Percentiles rank a stretch among this genome's conserved stretches.
Evolutionary conservation across 2,888 invertebrate species (phyloP).

Genomic region (Ophonus ardosiacus): DNA sequence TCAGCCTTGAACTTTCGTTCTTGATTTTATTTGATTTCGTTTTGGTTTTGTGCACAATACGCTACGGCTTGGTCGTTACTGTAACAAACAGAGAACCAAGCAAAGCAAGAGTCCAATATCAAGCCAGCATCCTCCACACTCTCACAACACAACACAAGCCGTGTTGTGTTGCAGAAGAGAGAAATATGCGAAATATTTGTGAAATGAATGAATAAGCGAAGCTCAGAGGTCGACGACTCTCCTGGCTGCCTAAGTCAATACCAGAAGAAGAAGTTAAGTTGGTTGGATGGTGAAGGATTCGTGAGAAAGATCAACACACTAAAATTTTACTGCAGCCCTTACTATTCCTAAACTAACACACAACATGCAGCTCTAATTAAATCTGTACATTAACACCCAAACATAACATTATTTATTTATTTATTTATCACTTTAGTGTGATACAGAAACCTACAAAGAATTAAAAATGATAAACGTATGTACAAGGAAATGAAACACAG

Average conservation of each 20-base stretch:
- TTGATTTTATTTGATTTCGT: conserved; percentile 57
- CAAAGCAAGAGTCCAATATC: background rate
- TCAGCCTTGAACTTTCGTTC: conserved; percentile 59
- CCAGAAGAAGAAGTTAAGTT: background rate
- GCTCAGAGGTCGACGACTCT: background rate
- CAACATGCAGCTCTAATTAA: conserved; percentile 1
- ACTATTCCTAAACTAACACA: background rate
- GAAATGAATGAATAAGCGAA: conserved; percentile 11
- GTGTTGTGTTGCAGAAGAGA: background rate
- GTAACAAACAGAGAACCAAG: background rate
- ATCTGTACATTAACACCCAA: background rate
- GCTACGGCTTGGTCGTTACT: background rate
- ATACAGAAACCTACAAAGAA: too few species aligned
- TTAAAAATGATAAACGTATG: too few species aligned
- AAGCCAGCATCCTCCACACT: too few species aligned
- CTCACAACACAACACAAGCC: background rate
- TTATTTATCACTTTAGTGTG: too few species aligned
- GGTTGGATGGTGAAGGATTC: background rate
- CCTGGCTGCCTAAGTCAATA: conserved; percentile 17
- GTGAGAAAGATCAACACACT: conserved; percentile 23
- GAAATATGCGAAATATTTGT: conserved; percentile 40
- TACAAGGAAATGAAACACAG: too few species aligned
- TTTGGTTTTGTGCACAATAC: conserved; percentile 46
- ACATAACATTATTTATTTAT: too few species aligned
- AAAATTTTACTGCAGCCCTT: background rate